Base-by-base conservation (phyloP, 2,888 invertebrate genomes). In the Leucoptera coffeella region DNA sequence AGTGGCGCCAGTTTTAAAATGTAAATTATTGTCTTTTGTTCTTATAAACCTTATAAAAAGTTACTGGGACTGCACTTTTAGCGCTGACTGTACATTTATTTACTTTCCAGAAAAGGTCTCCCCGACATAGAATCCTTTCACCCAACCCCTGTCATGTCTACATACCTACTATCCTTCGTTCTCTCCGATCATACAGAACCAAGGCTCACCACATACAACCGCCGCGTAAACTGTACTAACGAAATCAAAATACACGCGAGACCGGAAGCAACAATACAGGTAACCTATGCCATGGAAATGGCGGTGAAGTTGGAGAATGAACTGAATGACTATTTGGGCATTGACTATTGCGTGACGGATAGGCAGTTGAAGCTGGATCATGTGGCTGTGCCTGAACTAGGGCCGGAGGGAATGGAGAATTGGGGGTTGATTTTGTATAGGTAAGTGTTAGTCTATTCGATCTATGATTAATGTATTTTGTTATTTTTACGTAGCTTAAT, bases 151-250 rank as follows among this genome's bases (percentile, higher is more conserved):
- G 49, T 45, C 28, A 90, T 91, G 85, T 85, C 88, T 3, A 82
- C 89, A 0, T 94, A 94, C 43, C 62, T 92, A 4, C 77, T 92
- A 1, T 92, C 91, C 0, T 82, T 93, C 46, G 74, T 90, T 1
- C 80, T 94, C 13, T 67, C 67, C 29, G 69, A 69, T 45, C 52
- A 1, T 67, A 67, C 33, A 36, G 38, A 35, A 56, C 62, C 1
- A 55, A 67, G 3, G 65, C 67, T 4, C 19, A 43, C 35, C 0
- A 39, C 52, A 2, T 49, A 54, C 24, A 40, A 30, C 4, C 65
- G 65, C 2, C 40, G 62, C n/a, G n/a, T n/a, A n/a, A n/a, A n/a
- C n/a, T n/a, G n/a, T n/a, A n/a, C n/a, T n/a, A n/a, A n/a, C n/a
- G n/a, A n/a, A 4, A 45, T 69, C 24, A 59, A 67, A 26, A 56